Conservation (phyloP, 2,888 invertebrate genomes). For the Drymonia ruficornis region DNA sequence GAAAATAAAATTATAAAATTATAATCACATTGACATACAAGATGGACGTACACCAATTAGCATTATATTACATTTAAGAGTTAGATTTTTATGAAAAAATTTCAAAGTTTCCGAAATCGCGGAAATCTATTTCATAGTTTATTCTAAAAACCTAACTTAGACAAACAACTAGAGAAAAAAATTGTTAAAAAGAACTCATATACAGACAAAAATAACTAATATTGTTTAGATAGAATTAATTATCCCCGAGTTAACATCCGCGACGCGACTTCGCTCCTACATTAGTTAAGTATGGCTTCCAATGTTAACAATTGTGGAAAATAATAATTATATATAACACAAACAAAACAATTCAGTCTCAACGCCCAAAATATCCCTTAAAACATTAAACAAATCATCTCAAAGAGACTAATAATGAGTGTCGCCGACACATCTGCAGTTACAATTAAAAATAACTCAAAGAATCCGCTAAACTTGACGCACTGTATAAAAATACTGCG, state of each 20-base stretch:
- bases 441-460: slow-evolving; percentile 10
- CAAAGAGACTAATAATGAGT: background rate
- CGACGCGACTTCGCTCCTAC: slow-evolving; percentile 50
- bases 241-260: slow-evolving; percentile 57
- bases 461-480: slow-evolving; percentile 23
- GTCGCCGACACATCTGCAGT: slow-evolving; percentile 9
- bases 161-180: slow-evolving; percentile 74
- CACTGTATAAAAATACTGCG: slow-evolving; percentile 74
- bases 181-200: slow-evolving; percentile 77
- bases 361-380: slow-evolving; percentile 71
- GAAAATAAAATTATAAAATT: slow-evolving; percentile 72
- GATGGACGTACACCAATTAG: slow-evolving; percentile 84
- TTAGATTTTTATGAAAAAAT: slow-evolving; percentile 56
- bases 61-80: slow-evolving; percentile 77
- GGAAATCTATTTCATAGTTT: slow-evolving; percentile 63
- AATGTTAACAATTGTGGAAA: slow-evolving; percentile 61
- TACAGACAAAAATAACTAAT: slow-evolving; percentile 82
- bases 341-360: slow-evolving; percentile 85
- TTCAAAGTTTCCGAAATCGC: slow-evolving; percentile 64
- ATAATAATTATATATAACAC: slow-evolving; percentile 79
- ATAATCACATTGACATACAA: slow-evolving; percentile 83
- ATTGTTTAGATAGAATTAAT: slow-evolving; percentile 61
- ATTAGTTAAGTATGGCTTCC: slow-evolving; percentile 55
- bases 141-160: slow-evolving; percentile 75
- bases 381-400: slow-evolving; percentile 66